Evolutionary conservation across 2,797 vertebrate genomes (phyloP).

Genomic region (Labeo calbasu): DNA sequence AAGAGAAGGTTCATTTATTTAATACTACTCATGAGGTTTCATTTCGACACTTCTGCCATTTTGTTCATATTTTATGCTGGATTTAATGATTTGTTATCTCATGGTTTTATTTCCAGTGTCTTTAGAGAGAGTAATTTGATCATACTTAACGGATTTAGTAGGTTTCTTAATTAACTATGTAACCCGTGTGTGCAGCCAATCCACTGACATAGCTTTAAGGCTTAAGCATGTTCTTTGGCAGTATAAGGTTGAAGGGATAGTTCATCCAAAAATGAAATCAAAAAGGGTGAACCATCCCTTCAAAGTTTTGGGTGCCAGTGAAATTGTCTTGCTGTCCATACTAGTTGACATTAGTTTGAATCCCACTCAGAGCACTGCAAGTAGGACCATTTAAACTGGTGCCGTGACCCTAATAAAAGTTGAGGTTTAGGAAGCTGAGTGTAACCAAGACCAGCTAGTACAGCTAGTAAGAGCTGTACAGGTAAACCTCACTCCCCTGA

Average conservation of each 20-base stretch:
- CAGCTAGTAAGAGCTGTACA: too few species aligned
- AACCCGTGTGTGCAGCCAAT: conserved; percentile 46
- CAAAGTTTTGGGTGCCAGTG: neutral
- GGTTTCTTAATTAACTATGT: conserved; percentile 54
- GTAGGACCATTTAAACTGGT: neutral
- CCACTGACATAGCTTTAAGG: conserved; percentile 27
- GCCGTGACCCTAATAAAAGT: neutral
- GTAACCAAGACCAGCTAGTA: neutral
- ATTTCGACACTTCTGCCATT: conserved; percentile 41
- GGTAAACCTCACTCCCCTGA: too few species aligned
- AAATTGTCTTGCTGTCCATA: neutral
- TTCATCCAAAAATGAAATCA: neutral
- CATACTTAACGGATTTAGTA: conserved; percentile 57
- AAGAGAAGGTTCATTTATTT: conserved; percentile 43
- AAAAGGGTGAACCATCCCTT: neutral
- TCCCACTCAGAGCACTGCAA: neutral
- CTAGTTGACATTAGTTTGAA: neutral
- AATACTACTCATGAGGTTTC: neutral
- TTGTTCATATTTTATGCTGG: conserved; percentile 20
- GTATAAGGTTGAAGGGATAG: conserved; percentile 31
- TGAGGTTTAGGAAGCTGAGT: neutral
- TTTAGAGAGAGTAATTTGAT: conserved; percentile 43
- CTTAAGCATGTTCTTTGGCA: conserved; percentile 31
- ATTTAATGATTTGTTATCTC: conserved; percentile 45
- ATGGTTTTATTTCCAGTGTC: conserved; percentile 40